Conservation (phyloP, 2,797 vertebrate species). For the Argentina silus region DNA sequence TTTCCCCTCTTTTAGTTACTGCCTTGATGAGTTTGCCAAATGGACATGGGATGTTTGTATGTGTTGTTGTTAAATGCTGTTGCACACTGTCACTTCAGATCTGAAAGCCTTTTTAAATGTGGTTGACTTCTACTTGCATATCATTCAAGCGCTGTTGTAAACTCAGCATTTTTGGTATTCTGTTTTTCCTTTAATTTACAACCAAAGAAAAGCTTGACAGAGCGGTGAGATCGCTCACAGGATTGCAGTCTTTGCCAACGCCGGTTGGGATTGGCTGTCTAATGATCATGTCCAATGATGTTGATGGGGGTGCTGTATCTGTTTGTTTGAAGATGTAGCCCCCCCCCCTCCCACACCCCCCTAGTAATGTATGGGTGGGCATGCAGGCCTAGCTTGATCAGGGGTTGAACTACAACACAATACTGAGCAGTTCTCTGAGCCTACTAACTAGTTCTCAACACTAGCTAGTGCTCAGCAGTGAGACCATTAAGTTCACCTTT, state of each 20-base stretch:
- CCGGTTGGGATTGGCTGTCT: slow-evolving; percentile 20
- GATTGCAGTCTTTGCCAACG: not conserved
- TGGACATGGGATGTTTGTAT: slow-evolving; percentile 17
- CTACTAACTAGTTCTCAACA: slow-evolving; percentile 23
- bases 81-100: slow-evolving; percentile 20
- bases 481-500: not conserved
- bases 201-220: slow-evolving; percentile 53
- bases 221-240: slow-evolving; percentile 13
- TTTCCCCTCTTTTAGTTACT: slow-evolving; percentile 16
- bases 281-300: not conserved
- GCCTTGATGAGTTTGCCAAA: slow-evolving; percentile 38
- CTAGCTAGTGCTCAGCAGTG: slow-evolving; percentile 12
- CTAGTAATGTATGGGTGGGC: slow-evolving; percentile 20
- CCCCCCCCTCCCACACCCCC: slow-evolving; percentile 12
- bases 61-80: slow-evolving; percentile 18
- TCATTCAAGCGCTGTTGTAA: slow-evolving; percentile 18
- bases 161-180: slow-evolving; percentile 13
- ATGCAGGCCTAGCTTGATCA: not conserved
- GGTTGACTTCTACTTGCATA: slow-evolving; percentile 13
- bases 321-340: slow-evolving; percentile 15
- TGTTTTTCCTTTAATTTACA: slow-evolving; percentile 18
- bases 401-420: not conserved
- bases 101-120: slow-evolving; percentile 20
- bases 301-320: not conserved
- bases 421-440: slow-evolving; percentile 24